phyloP scores from a whole-genome alignment of 2,888 invertebrate genomes.

The Thera britannica region DNA sequence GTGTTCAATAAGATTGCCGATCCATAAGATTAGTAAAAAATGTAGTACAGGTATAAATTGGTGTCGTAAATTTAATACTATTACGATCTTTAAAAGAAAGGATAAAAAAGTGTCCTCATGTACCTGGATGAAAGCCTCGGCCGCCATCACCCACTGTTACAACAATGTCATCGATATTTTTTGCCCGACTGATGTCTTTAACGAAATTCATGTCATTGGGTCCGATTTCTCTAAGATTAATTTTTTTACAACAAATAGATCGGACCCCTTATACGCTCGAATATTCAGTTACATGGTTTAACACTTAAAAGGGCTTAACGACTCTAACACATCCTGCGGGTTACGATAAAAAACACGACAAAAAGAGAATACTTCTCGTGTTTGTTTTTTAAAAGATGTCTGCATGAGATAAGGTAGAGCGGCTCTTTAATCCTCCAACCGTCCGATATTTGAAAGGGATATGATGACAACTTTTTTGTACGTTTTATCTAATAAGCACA shows the following conservation, averaged over 20 bases:
- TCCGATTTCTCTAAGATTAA: slow-evolving; percentile 83
- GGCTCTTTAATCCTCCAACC: slow-evolving; percentile 83
- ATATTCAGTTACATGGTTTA: slow-evolving; percentile 85
- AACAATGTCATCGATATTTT: slow-evolving; percentile 79
- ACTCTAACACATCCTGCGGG: slow-evolving; percentile 85
- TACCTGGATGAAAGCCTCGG: slow-evolving; percentile 66
- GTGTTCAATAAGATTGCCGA: not conserved
- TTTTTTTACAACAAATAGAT: slow-evolving; percentile 83
- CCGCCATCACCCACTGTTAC: slow-evolving; percentile 67
- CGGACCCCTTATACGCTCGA: slow-evolving; percentile 80
- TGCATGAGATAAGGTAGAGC: slow-evolving; percentile 80
- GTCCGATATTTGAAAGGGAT: slow-evolving; percentile 84
- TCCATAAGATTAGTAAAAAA: not conserved
- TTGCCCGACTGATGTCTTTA: slow-evolving; percentile 80
- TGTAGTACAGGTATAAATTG: slow-evolving; percentile 3
- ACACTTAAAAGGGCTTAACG: slow-evolving; percentile 85
- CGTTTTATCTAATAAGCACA: slow-evolving; percentile 78
- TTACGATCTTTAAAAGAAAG: slow-evolving; percentile 73
- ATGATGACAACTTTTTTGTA: slow-evolving; percentile 83
- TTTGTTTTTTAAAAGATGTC: slow-evolving; percentile 85
- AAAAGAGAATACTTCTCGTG: slow-evolving; percentile 81
- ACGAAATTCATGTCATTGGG: slow-evolving; percentile 83
- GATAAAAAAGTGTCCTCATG: slow-evolving; percentile 62
- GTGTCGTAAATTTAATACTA: slow-evolving; percentile 81
- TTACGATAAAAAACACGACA: slow-evolving; percentile 83